Evolutionary conservation across 2,888 invertebrate genomes (phyloP).

Genomic region (Scaptomyza tumidula): DNA sequence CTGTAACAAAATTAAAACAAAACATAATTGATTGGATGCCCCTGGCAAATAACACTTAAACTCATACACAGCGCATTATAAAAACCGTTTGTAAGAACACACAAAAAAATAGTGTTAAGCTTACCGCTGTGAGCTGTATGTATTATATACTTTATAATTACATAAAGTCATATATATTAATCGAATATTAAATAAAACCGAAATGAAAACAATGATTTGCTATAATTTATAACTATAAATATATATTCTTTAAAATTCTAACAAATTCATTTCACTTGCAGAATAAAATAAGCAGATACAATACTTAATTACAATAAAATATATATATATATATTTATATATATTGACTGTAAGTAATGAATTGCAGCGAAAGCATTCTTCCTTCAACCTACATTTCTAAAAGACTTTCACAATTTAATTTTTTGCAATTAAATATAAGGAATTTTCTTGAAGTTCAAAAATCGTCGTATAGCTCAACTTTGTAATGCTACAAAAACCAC

Average conservation of each 20-base stretch:
- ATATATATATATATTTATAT: slow-evolving; percentile 49
- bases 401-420: slow-evolving; percentile 34
- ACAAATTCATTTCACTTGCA: slow-evolving; percentile 56
- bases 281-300: slow-evolving; percentile 26
- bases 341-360: slow-evolving; percentile 54
- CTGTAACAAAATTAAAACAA: slow-evolving; percentile 25
- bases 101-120: slow-evolving; percentile 8
- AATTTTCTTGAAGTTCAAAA: slow-evolving; percentile 42
- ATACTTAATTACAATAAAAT: slow-evolving; percentile 22
- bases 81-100: slow-evolving; percentile 21
- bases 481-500: slow-evolving; percentile 27
- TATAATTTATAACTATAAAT: slow-evolving; percentile 56
- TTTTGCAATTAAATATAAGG: slow-evolving; percentile 27
- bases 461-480: slow-evolving; percentile 58
- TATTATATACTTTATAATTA: slow-evolving; percentile 46
- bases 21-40: slow-evolving; percentile 28
- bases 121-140: slow-evolving; percentile 7
- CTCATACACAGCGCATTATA: slow-evolving; percentile 10
- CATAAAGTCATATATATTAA: slow-evolving; percentile 66
- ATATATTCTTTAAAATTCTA: slow-evolving; percentile 34
- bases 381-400: slow-evolving; percentile 25
- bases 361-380: slow-evolving; percentile 22
- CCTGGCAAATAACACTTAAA: slow-evolving; percentile 5
- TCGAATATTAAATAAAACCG: slow-evolving; percentile 56
- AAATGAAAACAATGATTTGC: slow-evolving; percentile 33